phyloP scores from a whole-genome alignment of 2,113 vertebrate genomes.

The Cynocephalus volans region DNA sequence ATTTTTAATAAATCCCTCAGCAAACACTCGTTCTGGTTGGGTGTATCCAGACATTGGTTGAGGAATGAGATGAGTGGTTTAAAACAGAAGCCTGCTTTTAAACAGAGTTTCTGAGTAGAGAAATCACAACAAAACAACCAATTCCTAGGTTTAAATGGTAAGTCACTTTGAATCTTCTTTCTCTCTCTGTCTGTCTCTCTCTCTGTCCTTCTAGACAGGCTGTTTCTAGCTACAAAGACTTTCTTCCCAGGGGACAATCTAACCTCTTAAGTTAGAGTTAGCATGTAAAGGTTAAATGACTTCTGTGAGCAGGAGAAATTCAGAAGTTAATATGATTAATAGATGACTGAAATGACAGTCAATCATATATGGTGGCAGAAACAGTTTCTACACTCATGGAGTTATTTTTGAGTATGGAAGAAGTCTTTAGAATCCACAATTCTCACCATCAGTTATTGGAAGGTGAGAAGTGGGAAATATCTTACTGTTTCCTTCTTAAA shows the following conservation, averaged over 20 bases:
- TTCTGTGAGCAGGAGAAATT: conserved; percentile 74
- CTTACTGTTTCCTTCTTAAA: conserved; percentile 34
- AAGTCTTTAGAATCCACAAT: conserved; percentile 2
- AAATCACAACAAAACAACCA: conserved; percentile 13
- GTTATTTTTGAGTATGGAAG: conserved; percentile 52
- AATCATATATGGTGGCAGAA: conserved; percentile 60
- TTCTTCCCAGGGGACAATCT: conserved; percentile 26
- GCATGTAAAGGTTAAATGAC: conserved; percentile 57
- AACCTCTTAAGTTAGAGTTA: conserved; percentile 66
- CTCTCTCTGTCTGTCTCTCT: not conserved
- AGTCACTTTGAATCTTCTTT: not conserved
- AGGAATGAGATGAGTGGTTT: conserved; percentile 55
- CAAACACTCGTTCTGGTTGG: not conserved
- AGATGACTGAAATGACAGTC: conserved; percentile 57
- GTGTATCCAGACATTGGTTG: not conserved
- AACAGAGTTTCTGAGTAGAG: conserved; percentile 52
- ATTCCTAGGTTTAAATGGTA: not conserved
- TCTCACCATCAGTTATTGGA: not conserved
- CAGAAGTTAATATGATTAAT: conserved; percentile 71
- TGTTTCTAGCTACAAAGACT: conserved; percentile 26
- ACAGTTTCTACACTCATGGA: conserved; percentile 58
- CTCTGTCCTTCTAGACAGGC: not conserved
- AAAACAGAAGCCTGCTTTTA: conserved; percentile 18
- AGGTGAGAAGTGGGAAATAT: not conserved
- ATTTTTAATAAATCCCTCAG: conserved; percentile 63